Evolutionary conservation across 2,888 invertebrate genomes (phyloP), one percentile per base, ranked within the genome.

Genomic region (Dynastes grantii): DNA sequence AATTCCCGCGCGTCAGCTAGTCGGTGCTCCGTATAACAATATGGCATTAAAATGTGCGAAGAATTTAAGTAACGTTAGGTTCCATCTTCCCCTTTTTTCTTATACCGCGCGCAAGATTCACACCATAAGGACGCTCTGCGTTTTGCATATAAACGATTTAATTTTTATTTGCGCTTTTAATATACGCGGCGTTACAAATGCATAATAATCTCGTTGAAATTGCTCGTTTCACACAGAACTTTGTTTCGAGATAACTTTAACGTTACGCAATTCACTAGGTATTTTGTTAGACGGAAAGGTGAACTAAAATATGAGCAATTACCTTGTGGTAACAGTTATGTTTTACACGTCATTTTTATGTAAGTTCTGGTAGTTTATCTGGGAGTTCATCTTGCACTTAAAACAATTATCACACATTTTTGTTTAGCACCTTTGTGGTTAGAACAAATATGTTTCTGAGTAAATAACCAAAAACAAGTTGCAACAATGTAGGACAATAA

Each of bases 51-150:
- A 73, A 73, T 73, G 58, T 73, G 73, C 73, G 58, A 73, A 73
- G 73, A 73, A 73, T 73, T 73, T 73, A 73, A 73, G 73, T 73
- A 73, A 73, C 73, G 73, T 73, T 73, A 73, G 73, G 73, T 40
- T 73, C 58, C 73, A 73, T 73, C 73, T 73, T 73, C 73, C 27
- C 40, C 51, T 73, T 45, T 58, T 37, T 37, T 73, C 16, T 55
- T 55, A 55, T 55, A 58, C 40, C 22, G 55, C 61, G 58, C 73
- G n/a, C 37, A 58, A 73, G 37, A 61, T 73, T 73, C 73, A 73
- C 73, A 73, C 73, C 55, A 45, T 61, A 73, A 61, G 58, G 58
- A 73, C 29, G 16, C 16, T 37, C 40, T 73, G 58, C 58, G 58
- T 70, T 73, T 61, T 73, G 73, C 73, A 73, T 58, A 58, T 73